Conservation (phyloP, 2,113 vertebrate species). For the Stercorarius parasiticus region DNA sequence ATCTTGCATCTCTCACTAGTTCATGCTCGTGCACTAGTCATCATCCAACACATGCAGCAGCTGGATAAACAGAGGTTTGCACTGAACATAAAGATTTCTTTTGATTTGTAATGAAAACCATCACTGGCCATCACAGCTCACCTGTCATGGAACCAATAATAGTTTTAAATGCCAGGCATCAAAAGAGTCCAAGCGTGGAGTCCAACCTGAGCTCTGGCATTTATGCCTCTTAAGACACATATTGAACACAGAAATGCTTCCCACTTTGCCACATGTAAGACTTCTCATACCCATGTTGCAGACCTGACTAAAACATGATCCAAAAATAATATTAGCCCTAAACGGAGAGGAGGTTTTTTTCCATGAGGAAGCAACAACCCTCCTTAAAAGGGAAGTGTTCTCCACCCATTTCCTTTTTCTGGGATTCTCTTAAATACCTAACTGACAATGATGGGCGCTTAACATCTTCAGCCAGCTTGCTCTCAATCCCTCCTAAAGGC, state of each 20-base stretch:
- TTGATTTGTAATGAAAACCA: slow-evolving; percentile 32
- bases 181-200: neutral
- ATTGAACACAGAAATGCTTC: neutral
- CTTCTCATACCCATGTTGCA: neutral
- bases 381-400: neutral
- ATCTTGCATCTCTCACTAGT: neutral
- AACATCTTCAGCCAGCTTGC: neutral
- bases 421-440: neutral
- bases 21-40: neutral
- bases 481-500: neutral
- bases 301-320: neutral
- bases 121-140: neutral
- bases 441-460: neutral
- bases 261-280: neutral
- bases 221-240: neutral
- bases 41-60: neutral
- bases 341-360: neutral
- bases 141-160: neutral
- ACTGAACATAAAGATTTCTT: neutral
- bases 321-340: neutral
- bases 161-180: slow-evolving; percentile 2
- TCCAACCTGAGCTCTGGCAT: neutral
- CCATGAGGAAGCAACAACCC: neutral
- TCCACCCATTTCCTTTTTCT: neutral
- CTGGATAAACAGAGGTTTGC: slow-evolving; percentile 27